Conservation (phyloP, 2,113 vertebrate genomes). For the Epinephelus moara region DNA sequence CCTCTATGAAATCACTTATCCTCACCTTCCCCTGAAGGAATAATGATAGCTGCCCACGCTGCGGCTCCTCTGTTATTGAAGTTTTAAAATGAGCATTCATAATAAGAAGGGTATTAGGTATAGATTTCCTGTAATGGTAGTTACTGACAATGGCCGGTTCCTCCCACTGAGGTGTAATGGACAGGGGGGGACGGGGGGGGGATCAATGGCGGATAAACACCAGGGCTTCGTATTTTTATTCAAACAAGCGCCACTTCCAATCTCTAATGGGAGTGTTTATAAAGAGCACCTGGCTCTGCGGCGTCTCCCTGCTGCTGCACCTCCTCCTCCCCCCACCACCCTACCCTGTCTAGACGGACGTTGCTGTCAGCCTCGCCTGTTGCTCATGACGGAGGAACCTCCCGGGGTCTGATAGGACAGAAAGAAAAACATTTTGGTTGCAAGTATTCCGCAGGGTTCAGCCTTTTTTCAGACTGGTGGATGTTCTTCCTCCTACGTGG, state of each 20-base stretch:
- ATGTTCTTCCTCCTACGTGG: neutral
- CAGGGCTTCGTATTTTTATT: constrained; percentile 62
- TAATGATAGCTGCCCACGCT: constrained; percentile 41
- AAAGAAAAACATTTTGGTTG: neutral
- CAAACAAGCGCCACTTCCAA: constrained; percentile 69
- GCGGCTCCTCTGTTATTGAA: constrained; percentile 61
- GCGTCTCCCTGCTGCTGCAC: neutral
- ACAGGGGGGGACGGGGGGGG: constrained; percentile 15
- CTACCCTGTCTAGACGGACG: constrained; percentile 34
- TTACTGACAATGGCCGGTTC: constrained; percentile 57
- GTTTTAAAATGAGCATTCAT: constrained; percentile 64
- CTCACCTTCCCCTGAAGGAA: constrained; percentile 6
- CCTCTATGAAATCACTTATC: constrained; percentile 22
- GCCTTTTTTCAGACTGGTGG: neutral
- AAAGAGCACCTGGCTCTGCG: constrained; percentile 63
- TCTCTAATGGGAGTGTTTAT: constrained; percentile 67
- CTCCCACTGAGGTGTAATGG: constrained; percentile 62
- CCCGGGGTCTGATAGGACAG: constrained; percentile 10
- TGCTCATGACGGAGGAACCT: neutral
- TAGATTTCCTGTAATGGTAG: constrained; percentile 83
- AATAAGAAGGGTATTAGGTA: constrained; percentile 76
- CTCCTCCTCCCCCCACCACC: neutral
- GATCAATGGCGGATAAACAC: constrained; percentile 80
- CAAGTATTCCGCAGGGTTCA: neutral
- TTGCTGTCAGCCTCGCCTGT: constrained; percentile 3